Evolutionary conservation across 2,113 vertebrate genomes (phyloP).

Genomic region (Labrus mixtus): DNA sequence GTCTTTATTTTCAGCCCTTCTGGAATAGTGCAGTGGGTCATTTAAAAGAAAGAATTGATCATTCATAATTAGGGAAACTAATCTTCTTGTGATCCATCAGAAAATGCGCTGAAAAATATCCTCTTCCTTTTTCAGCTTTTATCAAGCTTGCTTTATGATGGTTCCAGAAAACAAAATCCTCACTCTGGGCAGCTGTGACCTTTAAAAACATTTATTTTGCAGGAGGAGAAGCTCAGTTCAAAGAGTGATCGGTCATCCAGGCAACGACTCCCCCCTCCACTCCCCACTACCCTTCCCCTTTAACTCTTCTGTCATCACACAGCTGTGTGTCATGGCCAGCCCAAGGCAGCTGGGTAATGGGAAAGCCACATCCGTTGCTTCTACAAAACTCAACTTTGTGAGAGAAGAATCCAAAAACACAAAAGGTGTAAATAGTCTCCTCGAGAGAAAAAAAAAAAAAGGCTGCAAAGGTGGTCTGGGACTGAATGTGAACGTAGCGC

Average conservation of each 20-base stretch:
- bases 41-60: not conserved
- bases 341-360: slow-evolving; percentile 45
- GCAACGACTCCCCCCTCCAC: not conserved
- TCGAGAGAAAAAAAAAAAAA: too few relatives aligned
- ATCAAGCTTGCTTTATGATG: not conserved
- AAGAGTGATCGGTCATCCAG: slow-evolving; percentile 22
- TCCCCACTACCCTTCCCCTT: slow-evolving; percentile 7
- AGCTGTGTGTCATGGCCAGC: slow-evolving; percentile 50
- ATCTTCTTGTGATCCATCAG: not conserved
- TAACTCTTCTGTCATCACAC: slow-evolving; percentile 53
- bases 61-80: not conserved
- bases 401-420: slow-evolving; percentile 13
- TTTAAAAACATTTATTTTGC: slow-evolving; percentile 24
- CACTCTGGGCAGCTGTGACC: not conserved
- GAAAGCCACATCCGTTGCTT: slow-evolving; percentile 34
- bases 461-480: slow-evolving; percentile 1
- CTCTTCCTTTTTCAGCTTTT: not conserved
- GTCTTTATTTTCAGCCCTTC: not conserved
- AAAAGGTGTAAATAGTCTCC: not conserved
- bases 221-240: slow-evolving; percentile 19
- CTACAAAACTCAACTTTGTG: slow-evolving; percentile 2
- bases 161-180: not conserved
- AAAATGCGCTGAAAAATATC: not conserved
- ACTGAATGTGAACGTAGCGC: not conserved
- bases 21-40: not conserved